Evolutionary conservation across 2,113 vertebrate species (phyloP).

Genomic region (Myocastor coypus): DNA sequence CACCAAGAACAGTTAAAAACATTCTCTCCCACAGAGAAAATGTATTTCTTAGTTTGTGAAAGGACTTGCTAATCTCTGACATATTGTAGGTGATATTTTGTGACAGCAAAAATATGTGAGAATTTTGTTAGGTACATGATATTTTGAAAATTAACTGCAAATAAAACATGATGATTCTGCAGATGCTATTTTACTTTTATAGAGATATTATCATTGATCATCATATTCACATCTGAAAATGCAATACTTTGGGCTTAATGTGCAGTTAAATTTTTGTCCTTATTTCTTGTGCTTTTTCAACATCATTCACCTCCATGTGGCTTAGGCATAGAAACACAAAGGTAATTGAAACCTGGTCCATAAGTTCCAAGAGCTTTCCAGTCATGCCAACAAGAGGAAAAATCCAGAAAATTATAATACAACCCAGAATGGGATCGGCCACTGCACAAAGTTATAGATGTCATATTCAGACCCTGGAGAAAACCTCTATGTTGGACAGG

Average conservation of each 20-base stretch:
- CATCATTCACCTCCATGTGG: not conserved
- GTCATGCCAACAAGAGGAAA: not conserved
- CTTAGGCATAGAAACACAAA: not conserved
- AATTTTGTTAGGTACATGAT: constrained; percentile 50
- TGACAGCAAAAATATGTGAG: constrained; percentile 70
- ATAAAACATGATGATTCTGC: constrained; percentile 40
- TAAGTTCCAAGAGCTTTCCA: not conserved
- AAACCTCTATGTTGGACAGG: not conserved
- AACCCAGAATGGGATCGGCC: not conserved
- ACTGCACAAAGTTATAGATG: not conserved
- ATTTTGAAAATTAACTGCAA: constrained; percentile 71
- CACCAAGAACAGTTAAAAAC: constrained; percentile 55
- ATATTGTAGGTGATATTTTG: constrained; percentile 70
- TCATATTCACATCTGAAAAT: constrained; percentile 16
- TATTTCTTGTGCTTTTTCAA: not conserved
- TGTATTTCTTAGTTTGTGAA: constrained; percentile 65
- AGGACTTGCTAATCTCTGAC: constrained; percentile 49
- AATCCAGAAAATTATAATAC: not conserved
- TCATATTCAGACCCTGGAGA: not conserved
- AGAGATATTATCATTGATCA: not conserved
- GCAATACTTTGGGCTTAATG: not conserved
- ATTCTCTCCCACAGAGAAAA: constrained; percentile 58
- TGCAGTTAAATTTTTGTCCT: not conserved
- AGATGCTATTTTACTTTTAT: constrained; percentile 60
- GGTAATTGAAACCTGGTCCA: too few relatives aligned